Evolutionary conservation across 1,140 invertebrate genomes (phyloP).

Genomic region (Calephelis nemesis): DNA sequence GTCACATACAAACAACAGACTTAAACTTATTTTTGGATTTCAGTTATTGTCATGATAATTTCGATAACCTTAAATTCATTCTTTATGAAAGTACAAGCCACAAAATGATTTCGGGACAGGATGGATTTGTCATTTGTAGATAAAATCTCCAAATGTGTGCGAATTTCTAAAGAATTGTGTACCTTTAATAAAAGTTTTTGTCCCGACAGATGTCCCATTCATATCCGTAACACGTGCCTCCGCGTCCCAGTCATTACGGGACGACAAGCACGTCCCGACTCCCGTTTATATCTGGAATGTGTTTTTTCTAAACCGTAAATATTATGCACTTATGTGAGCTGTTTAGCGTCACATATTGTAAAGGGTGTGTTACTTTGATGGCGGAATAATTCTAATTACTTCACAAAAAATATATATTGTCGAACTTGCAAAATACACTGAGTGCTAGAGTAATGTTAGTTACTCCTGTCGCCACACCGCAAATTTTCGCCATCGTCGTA

Average conservation of each 20-base stretch:
- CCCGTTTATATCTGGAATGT: slow-evolving; percentile 8
- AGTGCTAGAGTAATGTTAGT: too few relatives aligned
- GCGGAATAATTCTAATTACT: too few relatives aligned
- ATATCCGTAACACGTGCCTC: slow-evolving; percentile 19
- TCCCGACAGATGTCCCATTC: slow-evolving; percentile 18
- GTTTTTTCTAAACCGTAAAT: slow-evolving; percentile 10
- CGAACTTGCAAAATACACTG: too few relatives aligned
- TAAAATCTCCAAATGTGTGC: slow-evolving; percentile 15
- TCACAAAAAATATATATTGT: too few relatives aligned
- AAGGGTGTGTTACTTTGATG: not conserved
- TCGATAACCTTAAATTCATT: too few relatives aligned
- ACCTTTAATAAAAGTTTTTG: slow-evolving; percentile 18
- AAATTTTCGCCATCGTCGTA: too few relatives aligned
- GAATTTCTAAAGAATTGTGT: slow-evolving; percentile 16
- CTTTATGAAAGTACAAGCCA: not conserved
- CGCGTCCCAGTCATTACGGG: not conserved
- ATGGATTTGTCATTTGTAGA: slow-evolving; percentile 13
- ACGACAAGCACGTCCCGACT: slow-evolving; percentile 2
- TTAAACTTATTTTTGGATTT: too few relatives aligned
- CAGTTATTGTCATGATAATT: too few relatives aligned
- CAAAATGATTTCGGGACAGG: not conserved
- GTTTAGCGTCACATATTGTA: not conserved
- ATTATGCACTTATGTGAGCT: slow-evolving; percentile 8
- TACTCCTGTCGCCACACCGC: too few relatives aligned
- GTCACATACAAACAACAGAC: too few relatives aligned